Evolutionary conservation across 2,888 invertebrate species (phyloP).

Genomic region (Drosophila helvetica): DNA sequence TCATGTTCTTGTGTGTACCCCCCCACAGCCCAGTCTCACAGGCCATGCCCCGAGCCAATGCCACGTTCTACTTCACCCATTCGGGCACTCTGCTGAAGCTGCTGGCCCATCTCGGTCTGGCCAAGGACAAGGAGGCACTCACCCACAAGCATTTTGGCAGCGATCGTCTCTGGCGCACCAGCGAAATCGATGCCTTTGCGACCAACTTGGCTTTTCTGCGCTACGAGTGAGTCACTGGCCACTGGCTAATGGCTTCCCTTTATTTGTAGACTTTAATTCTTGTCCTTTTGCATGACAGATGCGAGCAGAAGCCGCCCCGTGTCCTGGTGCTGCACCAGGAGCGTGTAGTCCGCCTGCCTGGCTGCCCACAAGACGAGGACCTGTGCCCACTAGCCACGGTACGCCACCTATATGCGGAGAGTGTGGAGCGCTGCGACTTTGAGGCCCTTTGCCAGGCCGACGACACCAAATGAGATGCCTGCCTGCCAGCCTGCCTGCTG

Average conservation of each 20-base stretch:
- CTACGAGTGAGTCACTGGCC: constrained; percentile 87
- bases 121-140: constrained; percentile 87
- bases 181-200: constrained; percentile 90
- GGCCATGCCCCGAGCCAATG: constrained; percentile 72
- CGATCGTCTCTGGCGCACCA: constrained; percentile 86
- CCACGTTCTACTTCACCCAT: constrained; percentile 91
- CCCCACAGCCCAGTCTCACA: background rate
- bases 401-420: constrained; percentile 85
- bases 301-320: constrained; percentile 79
- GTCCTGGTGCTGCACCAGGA: constrained; percentile 91
- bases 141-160: constrained; percentile 85
- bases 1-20: background rate
- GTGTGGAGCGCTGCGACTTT: constrained; percentile 88
- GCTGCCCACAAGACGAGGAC: constrained; percentile 86
- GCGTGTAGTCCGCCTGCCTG: constrained; percentile 87
- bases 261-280: background rate
- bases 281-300: constrained; percentile 43
- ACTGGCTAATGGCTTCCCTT: no score
- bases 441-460: constrained; percentile 86
- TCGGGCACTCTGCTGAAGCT: constrained; percentile 92
- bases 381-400: constrained; percentile 88
- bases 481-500: background rate
- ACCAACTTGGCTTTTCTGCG: constrained; percentile 91
- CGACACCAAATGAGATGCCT: constrained; percentile 23
- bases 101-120: constrained; percentile 89